Percentiles rank a stretch among this genome's conserved stretches.
These are phyloP conservation scores for Eutolmus rufibarbis DNA, from an alignment of 2,888 invertebrate species.

Conservation along the genomic window DNA sequence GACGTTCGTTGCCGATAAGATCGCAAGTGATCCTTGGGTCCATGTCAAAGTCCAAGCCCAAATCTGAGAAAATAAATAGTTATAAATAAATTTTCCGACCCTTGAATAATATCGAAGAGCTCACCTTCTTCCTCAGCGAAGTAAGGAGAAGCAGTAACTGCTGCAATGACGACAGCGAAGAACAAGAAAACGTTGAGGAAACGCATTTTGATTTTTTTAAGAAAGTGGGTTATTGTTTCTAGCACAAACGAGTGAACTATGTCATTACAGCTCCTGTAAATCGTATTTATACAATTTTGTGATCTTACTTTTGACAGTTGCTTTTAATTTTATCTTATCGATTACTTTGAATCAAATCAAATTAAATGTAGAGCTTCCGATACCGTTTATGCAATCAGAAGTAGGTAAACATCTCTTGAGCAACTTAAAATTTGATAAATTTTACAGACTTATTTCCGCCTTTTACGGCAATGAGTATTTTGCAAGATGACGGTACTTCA, in stretches of 20 bases:
- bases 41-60: background rate
- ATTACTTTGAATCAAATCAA: background rate
- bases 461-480: background rate
- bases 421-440: background rate
- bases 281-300: background rate
- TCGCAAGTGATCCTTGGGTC: conserved; percentile 24
- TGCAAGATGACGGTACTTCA: background rate
- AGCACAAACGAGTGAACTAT: background rate
- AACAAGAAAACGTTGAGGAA: background rate
- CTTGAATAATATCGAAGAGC: background rate
- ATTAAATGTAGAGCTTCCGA: background rate
- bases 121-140: background rate
- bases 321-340: background rate
- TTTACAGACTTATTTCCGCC: background rate
- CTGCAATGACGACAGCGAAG: background rate
- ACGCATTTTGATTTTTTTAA: conserved; percentile 8
- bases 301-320: background rate
- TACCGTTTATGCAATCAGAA: background rate
- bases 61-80: background rate
- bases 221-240: background rate
- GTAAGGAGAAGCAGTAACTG: background rate
- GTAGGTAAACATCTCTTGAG: background rate
- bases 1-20: background rate
- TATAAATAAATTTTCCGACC: background rate
- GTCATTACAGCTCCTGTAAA: background rate